Evolutionary conservation across 2,888 invertebrate genomes (phyloP).

Genomic region (Nymphalis urticae): DNA sequence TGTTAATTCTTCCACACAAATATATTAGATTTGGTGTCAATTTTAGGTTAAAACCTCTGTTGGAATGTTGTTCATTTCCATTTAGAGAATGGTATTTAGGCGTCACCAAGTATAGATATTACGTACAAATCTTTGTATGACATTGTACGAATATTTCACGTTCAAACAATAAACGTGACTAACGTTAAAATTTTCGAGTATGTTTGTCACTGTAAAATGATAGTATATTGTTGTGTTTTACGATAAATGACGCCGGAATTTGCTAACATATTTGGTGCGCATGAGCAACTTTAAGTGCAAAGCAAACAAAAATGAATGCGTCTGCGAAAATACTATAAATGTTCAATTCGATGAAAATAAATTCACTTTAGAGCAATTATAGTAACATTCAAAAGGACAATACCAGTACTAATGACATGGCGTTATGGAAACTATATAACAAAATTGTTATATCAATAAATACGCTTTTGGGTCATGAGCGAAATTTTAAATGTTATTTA

Average conservation of each 20-base stretch:
- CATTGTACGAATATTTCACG: too few species aligned
- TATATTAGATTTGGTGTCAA: slow-evolving; percentile 28
- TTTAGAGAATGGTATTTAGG: slow-evolving; percentile 8
- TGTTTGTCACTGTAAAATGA: not conserved
- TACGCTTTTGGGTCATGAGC: too few species aligned
- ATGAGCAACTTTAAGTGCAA: not conserved
- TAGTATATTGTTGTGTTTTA: not conserved
- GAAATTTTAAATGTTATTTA: too few species aligned
- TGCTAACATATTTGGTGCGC: not conserved
- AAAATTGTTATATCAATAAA: too few species aligned
- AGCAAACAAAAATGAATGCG: not conserved
- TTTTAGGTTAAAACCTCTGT: slow-evolving; percentile 14
- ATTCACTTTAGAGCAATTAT: not conserved
- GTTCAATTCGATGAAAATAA: not conserved
- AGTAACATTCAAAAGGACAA: not conserved
- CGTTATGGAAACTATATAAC: not conserved
- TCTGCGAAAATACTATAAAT: not conserved
- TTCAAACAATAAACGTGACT: too few species aligned
- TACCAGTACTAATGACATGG: too few species aligned
- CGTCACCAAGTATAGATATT: not conserved
- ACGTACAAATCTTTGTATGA: not conserved
- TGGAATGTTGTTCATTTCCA: slow-evolving; percentile 38
- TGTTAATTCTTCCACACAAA: slow-evolving; percentile 21
- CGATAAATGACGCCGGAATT: not conserved
- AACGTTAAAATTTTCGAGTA: not conserved